Conservation (phyloP, 30 jellyfish, hydroid and myxozoan genomes). For the Sanderia malayensis region DNA sequence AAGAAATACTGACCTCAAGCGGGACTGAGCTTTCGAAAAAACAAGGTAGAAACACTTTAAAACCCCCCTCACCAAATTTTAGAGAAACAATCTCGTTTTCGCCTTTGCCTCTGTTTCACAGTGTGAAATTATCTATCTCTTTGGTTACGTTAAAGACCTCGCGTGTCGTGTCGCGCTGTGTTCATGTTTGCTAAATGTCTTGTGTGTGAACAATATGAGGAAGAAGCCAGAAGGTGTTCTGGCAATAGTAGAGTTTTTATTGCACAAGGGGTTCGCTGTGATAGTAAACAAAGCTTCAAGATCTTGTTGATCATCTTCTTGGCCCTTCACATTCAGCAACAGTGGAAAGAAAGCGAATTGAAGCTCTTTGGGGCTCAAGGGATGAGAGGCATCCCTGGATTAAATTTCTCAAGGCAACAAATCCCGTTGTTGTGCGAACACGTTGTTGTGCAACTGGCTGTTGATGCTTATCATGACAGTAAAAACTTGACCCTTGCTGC, state of each 20-base stretch:
- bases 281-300: constrained; percentile 42
- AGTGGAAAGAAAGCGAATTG: constrained; percentile 1
- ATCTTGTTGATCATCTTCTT: constrained; percentile 8
- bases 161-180: neutral
- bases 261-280: constrained; percentile 51
- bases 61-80: neutral
- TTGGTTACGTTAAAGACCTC: no score
- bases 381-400: constrained; percentile 13
- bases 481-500: constrained; percentile 15
- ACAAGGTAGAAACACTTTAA: neutral
- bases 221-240: constrained; percentile 50
- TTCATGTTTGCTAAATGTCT: constrained; percentile 22
- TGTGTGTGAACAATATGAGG: constrained; percentile 36
- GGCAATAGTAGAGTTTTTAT: constrained; percentile 31
- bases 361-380: constrained; percentile 9
- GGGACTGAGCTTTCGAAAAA: neutral
- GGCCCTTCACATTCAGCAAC: constrained; percentile 16
- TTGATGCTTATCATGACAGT: constrained; percentile 15
- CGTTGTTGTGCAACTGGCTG: constrained; percentile 10
- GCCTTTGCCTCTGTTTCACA: neutral
- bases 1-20: neutral
- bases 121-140: no score
- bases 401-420: neutral
- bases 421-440: neutral
- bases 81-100: neutral